These are phyloP conservation scores for Myopa tessellatipennis DNA, from an alignment of 2,888 invertebrate species.

Conservation along the genomic window DNA sequence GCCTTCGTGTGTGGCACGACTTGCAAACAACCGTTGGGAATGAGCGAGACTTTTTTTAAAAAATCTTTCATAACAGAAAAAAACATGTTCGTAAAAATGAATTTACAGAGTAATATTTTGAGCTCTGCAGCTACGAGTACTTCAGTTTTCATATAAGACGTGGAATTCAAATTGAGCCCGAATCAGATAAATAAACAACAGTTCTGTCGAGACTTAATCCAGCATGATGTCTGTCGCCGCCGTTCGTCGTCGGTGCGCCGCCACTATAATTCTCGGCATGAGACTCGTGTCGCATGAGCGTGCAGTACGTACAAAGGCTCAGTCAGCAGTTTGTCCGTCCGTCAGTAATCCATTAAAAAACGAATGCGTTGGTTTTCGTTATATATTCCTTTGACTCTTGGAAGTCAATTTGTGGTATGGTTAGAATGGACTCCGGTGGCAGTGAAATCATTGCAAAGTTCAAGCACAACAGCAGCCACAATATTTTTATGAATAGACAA, in stretches of 20 bases:
- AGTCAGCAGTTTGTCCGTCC: no score
- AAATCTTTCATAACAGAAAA: not conserved
- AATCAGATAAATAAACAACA: not conserved
- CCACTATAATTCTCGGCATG: not conserved
- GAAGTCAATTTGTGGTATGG: no score
- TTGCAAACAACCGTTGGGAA: not conserved
- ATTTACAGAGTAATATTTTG: not conserved
- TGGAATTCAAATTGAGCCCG: not conserved
- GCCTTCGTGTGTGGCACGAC: slow-evolving; percentile 30
- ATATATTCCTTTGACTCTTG: no score
- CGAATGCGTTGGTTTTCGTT: no score
- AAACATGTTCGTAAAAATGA: not conserved
- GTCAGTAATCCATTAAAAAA: no score
- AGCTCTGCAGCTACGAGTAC: not conserved
- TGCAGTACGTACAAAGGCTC: no score
- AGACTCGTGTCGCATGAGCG: not conserved
- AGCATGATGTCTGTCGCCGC: not conserved
- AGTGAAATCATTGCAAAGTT: no score
- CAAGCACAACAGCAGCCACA: no score
- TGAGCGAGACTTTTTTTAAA: not conserved
- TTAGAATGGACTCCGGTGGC: no score
- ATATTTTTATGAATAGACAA: no score
- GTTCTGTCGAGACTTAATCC: not conserved
- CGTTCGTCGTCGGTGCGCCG: not conserved
- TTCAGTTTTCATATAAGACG: not conserved